phyloP scores from a whole-genome alignment of 2,113 vertebrate species.

The Uria lomvia region DNA sequence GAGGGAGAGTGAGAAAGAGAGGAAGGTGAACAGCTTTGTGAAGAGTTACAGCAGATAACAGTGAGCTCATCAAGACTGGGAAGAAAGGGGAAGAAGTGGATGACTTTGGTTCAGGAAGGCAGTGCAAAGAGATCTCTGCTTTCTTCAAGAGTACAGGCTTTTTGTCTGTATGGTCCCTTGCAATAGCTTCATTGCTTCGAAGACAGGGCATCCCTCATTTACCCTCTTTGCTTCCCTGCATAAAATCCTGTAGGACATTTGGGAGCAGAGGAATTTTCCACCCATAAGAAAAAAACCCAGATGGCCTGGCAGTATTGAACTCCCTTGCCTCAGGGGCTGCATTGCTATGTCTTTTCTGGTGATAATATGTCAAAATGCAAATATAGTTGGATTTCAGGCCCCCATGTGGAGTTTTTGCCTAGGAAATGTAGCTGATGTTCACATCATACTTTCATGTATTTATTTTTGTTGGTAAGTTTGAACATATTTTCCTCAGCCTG shows the following conservation, averaged over 20 bases:
- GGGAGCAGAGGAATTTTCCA: slow-evolving; percentile 24
- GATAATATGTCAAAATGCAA: slow-evolving; percentile 62
- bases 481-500: slow-evolving; percentile 54
- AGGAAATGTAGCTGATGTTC: slow-evolving; percentile 46
- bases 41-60: not conserved
- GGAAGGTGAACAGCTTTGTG: not conserved
- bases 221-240: not conserved
- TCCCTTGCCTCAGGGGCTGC: slow-evolving; percentile 16
- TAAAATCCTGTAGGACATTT: not conserved
- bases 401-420: slow-evolving; percentile 49
- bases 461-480: slow-evolving; percentile 57
- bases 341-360: slow-evolving; percentile 43
- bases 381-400: slow-evolving; percentile 39
- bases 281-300: slow-evolving; percentile 12
- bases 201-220: not conserved
- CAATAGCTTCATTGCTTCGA: not conserved
- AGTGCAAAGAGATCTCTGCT: not conserved
- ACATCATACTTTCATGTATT: slow-evolving; percentile 49
- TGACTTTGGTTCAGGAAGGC: not conserved
- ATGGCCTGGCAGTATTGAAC: slow-evolving; percentile 29
- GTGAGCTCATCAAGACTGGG: not conserved
- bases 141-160: not conserved
- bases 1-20: not conserved
- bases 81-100: slow-evolving; percentile 3
- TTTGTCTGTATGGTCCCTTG: not conserved